A percentile compares a stretch with the other conserved stretches of the same genome.
phyloP scores from a whole-genome alignment of 2,888 invertebrate genomes.

The Acrobasis suavella region DNA sequence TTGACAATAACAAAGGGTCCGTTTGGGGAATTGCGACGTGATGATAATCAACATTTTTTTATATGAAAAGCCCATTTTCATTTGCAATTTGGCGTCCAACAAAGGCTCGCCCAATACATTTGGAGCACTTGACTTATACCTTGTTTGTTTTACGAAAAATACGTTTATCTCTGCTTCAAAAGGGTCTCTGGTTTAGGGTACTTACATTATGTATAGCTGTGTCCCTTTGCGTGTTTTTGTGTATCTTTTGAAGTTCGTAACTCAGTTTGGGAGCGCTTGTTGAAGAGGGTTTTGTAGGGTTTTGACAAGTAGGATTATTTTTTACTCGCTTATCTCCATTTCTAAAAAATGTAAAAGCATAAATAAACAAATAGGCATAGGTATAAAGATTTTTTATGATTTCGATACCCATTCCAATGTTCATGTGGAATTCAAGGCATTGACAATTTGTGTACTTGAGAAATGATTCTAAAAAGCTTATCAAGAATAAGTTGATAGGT shows the following conservation, averaged over 20 bases:
- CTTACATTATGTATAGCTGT: background rate
- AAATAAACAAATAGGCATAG: no score
- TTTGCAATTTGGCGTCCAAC: constrained; percentile 53
- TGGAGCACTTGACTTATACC: constrained; percentile 40
- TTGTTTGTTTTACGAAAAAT: constrained; percentile 13
- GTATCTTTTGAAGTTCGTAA: constrained; percentile 4
- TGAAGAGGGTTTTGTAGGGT: background rate
- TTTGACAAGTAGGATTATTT: background rate
- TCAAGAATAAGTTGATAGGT: no score
- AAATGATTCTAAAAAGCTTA: no score
- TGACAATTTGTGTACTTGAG: no score
- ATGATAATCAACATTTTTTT: constrained; percentile 71
- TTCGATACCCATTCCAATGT: no score
- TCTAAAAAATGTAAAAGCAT: no score
- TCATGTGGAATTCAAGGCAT: no score
- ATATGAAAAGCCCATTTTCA: constrained; percentile 46
- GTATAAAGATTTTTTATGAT: no score
- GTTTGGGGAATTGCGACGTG: constrained; percentile 67
- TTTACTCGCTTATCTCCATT: background rate
- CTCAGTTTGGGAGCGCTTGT: background rate
- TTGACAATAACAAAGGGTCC: constrained; percentile 81
- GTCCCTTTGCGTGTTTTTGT: constrained; percentile 2
- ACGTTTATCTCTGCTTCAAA: constrained; percentile 16
- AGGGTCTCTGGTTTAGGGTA: background rate
- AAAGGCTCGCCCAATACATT: constrained; percentile 47